phyloP scores from a whole-genome alignment of 2,797 vertebrate genomes.

The Crenichthys baileyi region DNA sequence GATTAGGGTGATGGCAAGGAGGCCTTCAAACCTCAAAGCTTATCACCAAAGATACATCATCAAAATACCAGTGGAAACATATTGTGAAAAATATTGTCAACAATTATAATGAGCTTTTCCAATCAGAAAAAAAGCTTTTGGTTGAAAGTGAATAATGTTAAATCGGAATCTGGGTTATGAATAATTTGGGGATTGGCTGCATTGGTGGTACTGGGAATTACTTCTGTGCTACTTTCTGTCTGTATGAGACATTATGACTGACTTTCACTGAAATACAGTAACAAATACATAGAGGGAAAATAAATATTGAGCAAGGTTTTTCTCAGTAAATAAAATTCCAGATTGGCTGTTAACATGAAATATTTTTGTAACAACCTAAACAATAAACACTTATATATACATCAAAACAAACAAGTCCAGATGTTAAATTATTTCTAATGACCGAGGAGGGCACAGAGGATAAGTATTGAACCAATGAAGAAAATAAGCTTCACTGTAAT shows the following conservation, averaged over 20 bases:
- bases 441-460: background rate
- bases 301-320: background rate
- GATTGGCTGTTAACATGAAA: background rate
- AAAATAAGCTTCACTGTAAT: background rate
- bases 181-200: too few species aligned
- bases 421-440: background rate
- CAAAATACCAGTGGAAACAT: too few species aligned
- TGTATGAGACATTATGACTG: too few species aligned
- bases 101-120: background rate
- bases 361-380: background rate
- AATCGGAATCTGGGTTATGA: too few species aligned
- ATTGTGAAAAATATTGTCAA: too few species aligned
- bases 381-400: background rate
- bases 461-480: background rate
- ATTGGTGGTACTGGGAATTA: too few species aligned
- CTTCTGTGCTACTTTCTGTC: too few species aligned
- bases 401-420: background rate
- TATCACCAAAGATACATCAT: too few species aligned
- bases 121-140: too few species aligned
- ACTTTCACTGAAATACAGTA: too few species aligned
- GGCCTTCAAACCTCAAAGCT: too few species aligned
- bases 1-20: background rate
- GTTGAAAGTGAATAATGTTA: too few species aligned
- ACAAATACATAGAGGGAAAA: background rate
- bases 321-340: background rate